These are phyloP conservation scores for Brachyptera putata DNA, from an alignment of 2,888 invertebrate species.

Conservation along the genomic window DNA sequence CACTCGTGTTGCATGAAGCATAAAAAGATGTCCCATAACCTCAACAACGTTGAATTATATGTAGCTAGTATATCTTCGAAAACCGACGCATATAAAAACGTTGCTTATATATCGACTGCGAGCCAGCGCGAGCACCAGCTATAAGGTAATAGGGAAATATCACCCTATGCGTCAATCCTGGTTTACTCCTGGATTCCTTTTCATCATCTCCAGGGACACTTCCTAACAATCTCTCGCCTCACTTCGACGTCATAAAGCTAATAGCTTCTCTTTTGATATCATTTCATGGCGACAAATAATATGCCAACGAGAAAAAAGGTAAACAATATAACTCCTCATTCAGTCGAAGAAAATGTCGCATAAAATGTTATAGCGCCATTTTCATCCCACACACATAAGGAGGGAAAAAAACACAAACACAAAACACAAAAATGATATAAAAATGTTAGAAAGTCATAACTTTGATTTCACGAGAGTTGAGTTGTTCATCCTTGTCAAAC, in stretches of 20 bases:
- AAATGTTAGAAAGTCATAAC: constrained; percentile 15
- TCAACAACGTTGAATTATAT: too few relatives aligned
- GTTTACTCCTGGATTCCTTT: neutral
- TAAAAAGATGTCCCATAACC: neutral
- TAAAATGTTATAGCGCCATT: constrained; percentile 16
- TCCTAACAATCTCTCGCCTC: constrained; percentile 18
- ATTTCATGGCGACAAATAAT: constrained; percentile 13
- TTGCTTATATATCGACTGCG: neutral
- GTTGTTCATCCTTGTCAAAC: neutral
- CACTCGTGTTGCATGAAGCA: too few relatives aligned
- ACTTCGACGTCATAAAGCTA: constrained; percentile 21
- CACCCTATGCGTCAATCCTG: constrained; percentile 6
- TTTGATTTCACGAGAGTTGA: constrained; percentile 6
- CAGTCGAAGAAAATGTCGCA: constrained; percentile 19
- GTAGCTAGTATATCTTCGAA: constrained; percentile 37
- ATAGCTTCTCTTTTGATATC: constrained; percentile 21
- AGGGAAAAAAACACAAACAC: too few relatives aligned
- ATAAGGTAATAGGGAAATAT: constrained; percentile 3
- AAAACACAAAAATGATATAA: neutral
- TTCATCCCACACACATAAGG: neutral
- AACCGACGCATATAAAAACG: constrained; percentile 2
- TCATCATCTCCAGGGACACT: constrained; percentile 8
- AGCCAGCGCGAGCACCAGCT: neutral
- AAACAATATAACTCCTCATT: constrained; percentile 28
- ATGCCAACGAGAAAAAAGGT: constrained; percentile 11